Conservation (phyloP, 2,113 vertebrate species). For the Nicator chloris region DNA sequence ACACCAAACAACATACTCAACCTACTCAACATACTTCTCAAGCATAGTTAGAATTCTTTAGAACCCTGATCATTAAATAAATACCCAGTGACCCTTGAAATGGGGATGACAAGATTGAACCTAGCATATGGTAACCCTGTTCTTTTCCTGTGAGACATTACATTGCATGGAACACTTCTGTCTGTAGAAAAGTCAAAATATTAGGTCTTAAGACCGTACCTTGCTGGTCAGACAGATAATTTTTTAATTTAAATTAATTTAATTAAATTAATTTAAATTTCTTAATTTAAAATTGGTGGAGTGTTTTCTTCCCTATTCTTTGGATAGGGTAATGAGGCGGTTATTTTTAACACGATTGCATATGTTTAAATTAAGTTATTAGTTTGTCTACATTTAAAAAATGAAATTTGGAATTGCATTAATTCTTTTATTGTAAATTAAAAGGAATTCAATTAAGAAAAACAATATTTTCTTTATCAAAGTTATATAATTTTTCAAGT, state of each 20-base stretch:
- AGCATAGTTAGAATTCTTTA: background rate
- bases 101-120: background rate
- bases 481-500: background rate
- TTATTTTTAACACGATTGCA: background rate
- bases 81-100: accelerated
- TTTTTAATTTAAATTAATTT: too few species aligned
- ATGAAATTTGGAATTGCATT: accelerated
- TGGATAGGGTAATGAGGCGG: background rate
- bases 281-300: background rate
- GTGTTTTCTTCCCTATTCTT: background rate
- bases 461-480: background rate
- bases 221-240: background rate
- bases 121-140: background rate
- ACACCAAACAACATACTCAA: background rate
- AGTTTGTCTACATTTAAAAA: background rate
- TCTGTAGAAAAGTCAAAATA: background rate
- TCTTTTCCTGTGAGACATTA: background rate
- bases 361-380: background rate
- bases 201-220: background rate
- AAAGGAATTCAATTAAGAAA: background rate
- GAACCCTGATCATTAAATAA: background rate
- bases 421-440: background rate
- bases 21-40: background rate
- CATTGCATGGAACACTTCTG: background rate
- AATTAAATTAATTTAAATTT: too few species aligned